Conservation (phyloP, 2,113 vertebrate species). For the Otocyon megalotis region DNA sequence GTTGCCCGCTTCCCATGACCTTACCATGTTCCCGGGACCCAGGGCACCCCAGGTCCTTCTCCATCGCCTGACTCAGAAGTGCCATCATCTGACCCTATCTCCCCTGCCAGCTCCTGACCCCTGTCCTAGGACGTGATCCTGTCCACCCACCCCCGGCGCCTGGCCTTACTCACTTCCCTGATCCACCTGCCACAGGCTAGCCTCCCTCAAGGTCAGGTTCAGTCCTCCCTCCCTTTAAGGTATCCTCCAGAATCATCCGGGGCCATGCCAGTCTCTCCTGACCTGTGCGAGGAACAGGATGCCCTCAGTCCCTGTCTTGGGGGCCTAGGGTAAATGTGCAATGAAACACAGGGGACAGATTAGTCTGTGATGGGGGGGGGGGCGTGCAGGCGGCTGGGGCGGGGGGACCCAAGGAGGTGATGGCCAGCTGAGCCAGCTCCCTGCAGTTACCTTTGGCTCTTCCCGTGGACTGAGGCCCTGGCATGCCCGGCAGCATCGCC, state of each 20-base stretch:
- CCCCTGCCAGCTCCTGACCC: not conserved
- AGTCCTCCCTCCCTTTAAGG: not conserved
- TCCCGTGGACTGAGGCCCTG: not conserved
- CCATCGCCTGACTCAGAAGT: not conserved
- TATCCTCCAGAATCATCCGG: no score
- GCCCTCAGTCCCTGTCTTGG: not conserved
- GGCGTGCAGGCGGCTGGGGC: rapidly evolving
- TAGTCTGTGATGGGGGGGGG: no score
- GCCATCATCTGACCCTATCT: not conserved
- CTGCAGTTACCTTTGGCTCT: not conserved
- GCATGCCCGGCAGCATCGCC: rapidly evolving
- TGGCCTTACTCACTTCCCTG: not conserved
- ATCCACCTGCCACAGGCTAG: not conserved
- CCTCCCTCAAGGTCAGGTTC: not conserved
- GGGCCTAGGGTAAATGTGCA: not conserved
- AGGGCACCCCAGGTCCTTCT: not conserved
- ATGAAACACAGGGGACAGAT: not conserved
- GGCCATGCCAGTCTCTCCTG: not conserved
- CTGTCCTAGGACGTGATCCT: not conserved
- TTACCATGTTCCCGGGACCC: not conserved
- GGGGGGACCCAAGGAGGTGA: not conserved
- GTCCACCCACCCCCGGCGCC: not conserved
- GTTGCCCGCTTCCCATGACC: not conserved
- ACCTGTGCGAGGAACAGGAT: not conserved
- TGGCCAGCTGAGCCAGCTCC: not conserved